These are phyloP conservation scores for Enteromius unitaeniatus DNA, from an alignment of 2,797 vertebrate genomes.

Conservation along the genomic window DNA sequence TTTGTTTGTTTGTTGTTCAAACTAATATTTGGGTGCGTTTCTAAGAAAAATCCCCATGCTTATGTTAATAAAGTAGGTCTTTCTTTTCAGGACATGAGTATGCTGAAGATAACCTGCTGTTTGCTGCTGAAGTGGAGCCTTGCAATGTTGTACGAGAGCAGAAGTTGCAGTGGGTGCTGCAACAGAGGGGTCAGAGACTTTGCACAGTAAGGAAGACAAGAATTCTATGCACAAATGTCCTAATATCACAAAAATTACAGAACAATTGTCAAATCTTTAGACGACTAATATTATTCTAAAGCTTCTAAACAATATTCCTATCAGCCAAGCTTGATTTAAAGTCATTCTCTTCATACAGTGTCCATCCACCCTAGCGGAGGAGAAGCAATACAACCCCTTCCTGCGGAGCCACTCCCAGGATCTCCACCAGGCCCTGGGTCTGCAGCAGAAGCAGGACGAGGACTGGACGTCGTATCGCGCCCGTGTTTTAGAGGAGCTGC, in stretches of 20 bases:
- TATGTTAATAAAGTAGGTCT: not conserved
- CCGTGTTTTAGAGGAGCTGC: conserved; percentile 87
- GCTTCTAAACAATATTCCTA: not conserved
- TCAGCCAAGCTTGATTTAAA: not conserved
- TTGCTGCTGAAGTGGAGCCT: conserved; percentile 89
- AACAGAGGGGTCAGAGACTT: conserved; percentile 78
- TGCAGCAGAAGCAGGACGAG: conserved; percentile 79
- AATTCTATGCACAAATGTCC: not conserved
- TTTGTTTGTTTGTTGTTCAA: not conserved
- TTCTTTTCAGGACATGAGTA: conserved; percentile 89
- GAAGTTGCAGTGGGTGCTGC: conserved; percentile 82
- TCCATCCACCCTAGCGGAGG: conserved; percentile 91
- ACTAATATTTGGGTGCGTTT: not conserved
- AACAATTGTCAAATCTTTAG: not conserved
- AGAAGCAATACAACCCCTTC: conserved; percentile 94
- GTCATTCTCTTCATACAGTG: conserved; percentile 73
- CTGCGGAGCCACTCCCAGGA: conserved; percentile 85
- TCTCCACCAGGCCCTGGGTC: conserved; percentile 85
- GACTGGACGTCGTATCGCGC: conserved; percentile 85
- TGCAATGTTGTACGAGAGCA: conserved; percentile 80
- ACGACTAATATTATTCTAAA: not conserved
- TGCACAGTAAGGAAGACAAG: conserved; percentile 77
- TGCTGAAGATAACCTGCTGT: conserved; percentile 92
- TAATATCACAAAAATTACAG: not conserved
- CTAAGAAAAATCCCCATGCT: not conserved